These are phyloP conservation scores for Apotomis capreana DNA, from an alignment of 2,888 invertebrate genomes.

Conservation along the genomic window DNA sequence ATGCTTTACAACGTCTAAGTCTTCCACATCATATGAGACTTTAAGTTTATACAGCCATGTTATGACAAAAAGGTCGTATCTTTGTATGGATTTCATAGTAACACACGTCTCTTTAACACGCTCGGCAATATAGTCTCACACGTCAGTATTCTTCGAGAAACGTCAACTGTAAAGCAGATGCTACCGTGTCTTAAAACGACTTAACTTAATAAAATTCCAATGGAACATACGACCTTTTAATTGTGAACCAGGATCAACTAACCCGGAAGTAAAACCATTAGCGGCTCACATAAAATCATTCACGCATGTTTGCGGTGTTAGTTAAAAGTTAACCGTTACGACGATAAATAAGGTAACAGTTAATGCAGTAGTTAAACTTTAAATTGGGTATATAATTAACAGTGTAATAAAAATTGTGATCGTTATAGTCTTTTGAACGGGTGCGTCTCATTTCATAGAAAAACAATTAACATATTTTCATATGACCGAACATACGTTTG, in stretches of 20 bases:
- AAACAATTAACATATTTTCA: too few species aligned
- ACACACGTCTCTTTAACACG: neutral
- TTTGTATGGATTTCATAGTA: too few species aligned
- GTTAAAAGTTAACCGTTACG: conserved; percentile 45
- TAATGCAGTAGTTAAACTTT: conserved; percentile 31
- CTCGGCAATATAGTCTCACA: neutral
- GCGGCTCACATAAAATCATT: conserved; percentile 33
- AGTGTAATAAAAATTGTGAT: conserved; percentile 8
- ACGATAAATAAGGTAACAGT: conserved; percentile 45
- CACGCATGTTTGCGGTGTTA: conserved; percentile 35
- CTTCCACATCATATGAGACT: neutral
- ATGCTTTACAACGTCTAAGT: conserved; percentile 4
- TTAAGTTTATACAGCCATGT: too few species aligned
- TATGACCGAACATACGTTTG: too few species aligned
- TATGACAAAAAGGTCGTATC: too few species aligned
- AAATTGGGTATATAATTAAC: conserved; percentile 39
- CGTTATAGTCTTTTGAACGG: neutral
- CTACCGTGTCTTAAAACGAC: neutral
- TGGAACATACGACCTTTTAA: neutral
- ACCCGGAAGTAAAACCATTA: conserved; percentile 39
- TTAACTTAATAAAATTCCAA: neutral
- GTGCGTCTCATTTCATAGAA: too few species aligned
- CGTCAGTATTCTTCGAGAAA: neutral
- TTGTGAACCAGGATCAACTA: conserved; percentile 8
- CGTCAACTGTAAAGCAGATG: conserved; percentile 21